Percentiles rank a stretch among this genome's conserved stretches.
phyloP scores from a whole-genome alignment of 2,797 vertebrate species.

The Glossophaga mutica region DNA sequence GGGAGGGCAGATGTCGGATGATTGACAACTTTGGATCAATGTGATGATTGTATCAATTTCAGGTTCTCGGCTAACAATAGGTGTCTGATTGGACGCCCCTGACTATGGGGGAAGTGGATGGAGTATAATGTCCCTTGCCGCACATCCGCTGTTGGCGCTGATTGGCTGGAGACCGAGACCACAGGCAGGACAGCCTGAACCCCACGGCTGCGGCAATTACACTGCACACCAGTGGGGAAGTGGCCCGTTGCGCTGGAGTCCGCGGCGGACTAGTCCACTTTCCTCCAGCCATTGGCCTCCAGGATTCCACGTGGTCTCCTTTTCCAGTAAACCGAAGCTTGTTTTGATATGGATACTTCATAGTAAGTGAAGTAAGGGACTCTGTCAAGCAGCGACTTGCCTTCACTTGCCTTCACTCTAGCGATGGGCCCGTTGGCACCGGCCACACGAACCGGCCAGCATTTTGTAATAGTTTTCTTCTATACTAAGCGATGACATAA shows the following conservation, averaged over 20 bases:
- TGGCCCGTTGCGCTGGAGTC: conserved; percentile 72
- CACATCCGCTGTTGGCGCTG: conserved; percentile 82
- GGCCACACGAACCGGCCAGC: conserved; percentile 32
- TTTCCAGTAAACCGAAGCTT: conserved; percentile 56
- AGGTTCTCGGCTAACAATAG: conserved; percentile 85
- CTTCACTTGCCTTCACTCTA: background rate
- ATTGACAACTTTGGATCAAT: conserved; percentile 83
- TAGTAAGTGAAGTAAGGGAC: conserved; percentile 71
- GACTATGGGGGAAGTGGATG: conserved; percentile 83
- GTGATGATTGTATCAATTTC: conserved; percentile 87
- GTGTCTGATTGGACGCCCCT: conserved; percentile 84
- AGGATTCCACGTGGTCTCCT: conserved; percentile 50
- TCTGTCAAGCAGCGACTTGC: conserved; percentile 31
- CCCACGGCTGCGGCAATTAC: conserved; percentile 80
- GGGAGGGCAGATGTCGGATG: conserved; percentile 66
- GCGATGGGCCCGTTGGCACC: background rate
- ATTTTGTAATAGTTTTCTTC: conserved; percentile 49
- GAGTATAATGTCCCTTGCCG: conserved; percentile 80
- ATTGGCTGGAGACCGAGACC: conserved; percentile 83
- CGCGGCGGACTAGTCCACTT: conserved; percentile 70
- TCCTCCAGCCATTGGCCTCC: conserved; percentile 67
- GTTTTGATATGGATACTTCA: conserved; percentile 47
- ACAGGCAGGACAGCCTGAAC: conserved; percentile 76
- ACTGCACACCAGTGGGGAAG: conserved; percentile 69
- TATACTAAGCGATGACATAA: conserved; percentile 42